Percentiles rank a stretch among this genome's conserved stretches.
phyloP scores from a whole-genome alignment of 23 tunicate genomes.

The Phallusia fumigata region DNA sequence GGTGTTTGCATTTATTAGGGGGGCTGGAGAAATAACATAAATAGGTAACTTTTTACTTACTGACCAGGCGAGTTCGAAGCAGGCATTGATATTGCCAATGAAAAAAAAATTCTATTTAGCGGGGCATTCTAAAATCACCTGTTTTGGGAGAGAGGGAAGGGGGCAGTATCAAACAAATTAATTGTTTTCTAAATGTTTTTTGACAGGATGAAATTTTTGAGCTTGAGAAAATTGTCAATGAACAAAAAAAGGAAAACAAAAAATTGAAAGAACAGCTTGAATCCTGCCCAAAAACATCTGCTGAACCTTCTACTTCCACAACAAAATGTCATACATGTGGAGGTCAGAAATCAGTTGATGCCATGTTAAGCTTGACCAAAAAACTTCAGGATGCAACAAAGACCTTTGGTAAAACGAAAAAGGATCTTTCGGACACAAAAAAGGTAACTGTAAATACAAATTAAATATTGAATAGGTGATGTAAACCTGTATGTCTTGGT shows the following conservation, averaged over 20 bases:
- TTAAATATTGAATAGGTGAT: background rate
- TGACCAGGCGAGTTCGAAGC: too few relatives aligned
- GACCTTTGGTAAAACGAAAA: constrained; percentile 49
- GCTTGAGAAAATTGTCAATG: constrained; percentile 43
- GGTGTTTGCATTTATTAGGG: too few relatives aligned
- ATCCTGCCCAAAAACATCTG: background rate
- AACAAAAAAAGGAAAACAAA: constrained; percentile 34
- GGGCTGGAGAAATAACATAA: too few relatives aligned
- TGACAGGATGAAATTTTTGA: constrained; percentile 52
- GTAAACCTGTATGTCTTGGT: background rate
- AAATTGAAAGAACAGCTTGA: constrained; percentile 22
- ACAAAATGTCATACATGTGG: constrained; percentile 26
- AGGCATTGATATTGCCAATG: too few relatives aligned
- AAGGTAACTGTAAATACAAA: constrained; percentile 19
- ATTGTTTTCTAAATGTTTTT: background rate
- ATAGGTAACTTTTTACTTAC: too few relatives aligned
- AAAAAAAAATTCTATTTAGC: too few relatives aligned
- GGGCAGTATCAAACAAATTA: too few relatives aligned
- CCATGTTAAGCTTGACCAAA: constrained; percentile 46
- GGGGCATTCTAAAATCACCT: too few relatives aligned
- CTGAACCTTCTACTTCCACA: background rate
- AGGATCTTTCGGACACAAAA: constrained; percentile 32
- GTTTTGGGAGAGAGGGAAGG: too few relatives aligned
- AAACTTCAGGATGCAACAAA: constrained; percentile 63
- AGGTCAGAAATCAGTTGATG: constrained; percentile 36